phyloP scores from a whole-genome alignment of 1,140 invertebrate genomes.

The Apis dorsata region DNA sequence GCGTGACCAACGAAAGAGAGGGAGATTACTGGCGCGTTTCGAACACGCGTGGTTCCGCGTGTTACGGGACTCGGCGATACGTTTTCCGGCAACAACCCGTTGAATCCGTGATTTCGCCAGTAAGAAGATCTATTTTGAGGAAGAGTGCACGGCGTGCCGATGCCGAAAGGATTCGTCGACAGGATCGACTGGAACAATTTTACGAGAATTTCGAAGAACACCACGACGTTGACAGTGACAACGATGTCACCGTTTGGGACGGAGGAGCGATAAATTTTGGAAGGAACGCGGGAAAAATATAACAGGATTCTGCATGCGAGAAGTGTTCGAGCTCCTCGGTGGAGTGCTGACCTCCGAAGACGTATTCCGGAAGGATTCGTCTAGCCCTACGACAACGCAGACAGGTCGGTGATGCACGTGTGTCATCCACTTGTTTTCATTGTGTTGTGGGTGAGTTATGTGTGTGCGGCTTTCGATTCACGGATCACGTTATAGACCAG shows the following conservation, averaged over 20 bases:
- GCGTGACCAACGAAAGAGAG: conserved; percentile 31
- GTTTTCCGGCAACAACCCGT: background rate
- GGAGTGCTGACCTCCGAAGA: conserved; percentile 69
- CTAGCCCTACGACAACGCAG: conserved; percentile 64
- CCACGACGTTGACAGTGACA: background rate
- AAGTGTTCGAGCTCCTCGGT: conserved; percentile 71
- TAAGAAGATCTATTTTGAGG: background rate
- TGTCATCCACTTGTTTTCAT: conserved; percentile 48
- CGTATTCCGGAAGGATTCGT: conserved; percentile 64
- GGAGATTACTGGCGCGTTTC: conserved; percentile 1
- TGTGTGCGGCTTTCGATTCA: conserved; percentile 17
- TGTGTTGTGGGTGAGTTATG: conserved; percentile 52
- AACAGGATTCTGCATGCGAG: conserved; percentile 71
- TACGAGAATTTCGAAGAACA: background rate
- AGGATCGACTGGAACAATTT: background rate
- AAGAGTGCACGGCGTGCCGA: background rate
- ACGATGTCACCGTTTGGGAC: conserved; percentile 36
- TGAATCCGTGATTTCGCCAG: background rate
- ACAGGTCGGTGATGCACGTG: conserved; percentile 69
- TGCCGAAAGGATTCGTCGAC: background rate
- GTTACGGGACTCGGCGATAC: conserved; percentile 16
- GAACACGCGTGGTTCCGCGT: conserved; percentile 36
- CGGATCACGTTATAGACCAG: conserved; percentile 31
- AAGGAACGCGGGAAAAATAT: background rate
- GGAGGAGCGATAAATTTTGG: conserved; percentile 41